phyloP scores from a whole-genome alignment of 2,797 vertebrate genomes.

The Siniperca scherzeri region DNA sequence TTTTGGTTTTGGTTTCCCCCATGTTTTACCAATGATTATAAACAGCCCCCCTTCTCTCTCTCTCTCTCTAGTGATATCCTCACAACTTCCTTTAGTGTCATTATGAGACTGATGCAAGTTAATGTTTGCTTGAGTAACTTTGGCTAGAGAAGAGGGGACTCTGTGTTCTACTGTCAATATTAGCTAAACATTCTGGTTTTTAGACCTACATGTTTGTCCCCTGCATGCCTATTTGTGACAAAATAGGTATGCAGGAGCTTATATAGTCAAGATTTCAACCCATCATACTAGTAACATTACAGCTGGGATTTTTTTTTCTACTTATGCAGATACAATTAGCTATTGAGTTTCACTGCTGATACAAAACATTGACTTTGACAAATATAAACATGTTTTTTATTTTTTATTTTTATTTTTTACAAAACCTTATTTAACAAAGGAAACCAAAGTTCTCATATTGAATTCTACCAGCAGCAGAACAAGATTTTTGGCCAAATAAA shows the following conservation, averaged over 20 bases:
- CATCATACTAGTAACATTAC: neutral
- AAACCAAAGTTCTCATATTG: neutral
- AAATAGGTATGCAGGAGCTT: neutral
- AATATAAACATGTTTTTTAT: neutral
- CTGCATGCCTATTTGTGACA: neutral
- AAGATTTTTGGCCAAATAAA: neutral
- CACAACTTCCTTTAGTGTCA: slow-evolving; percentile 13
- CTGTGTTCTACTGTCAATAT: neutral
- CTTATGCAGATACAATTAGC: neutral
- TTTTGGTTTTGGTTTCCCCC: neutral
- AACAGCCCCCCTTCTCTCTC: neutral
- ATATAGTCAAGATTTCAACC: neutral
- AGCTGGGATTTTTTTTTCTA: neutral
- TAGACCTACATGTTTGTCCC: neutral
- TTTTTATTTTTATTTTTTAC: neutral
- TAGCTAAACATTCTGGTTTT: neutral
- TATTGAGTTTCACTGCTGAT: neutral
- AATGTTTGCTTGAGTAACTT: neutral
- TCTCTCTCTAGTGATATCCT: neutral
- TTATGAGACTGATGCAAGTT: slow-evolving; percentile 6
- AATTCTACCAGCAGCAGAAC: neutral
- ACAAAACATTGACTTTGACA: no score
- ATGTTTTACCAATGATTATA: neutral
- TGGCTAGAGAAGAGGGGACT: neutral
- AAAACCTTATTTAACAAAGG: neutral